A percentile compares a stretch with the other conserved stretches of the same genome.
These are phyloP conservation scores for Typhlomys cinereus DNA, from an alignment of 2,113 vertebrate genomes.

Conservation along the genomic window DNA sequence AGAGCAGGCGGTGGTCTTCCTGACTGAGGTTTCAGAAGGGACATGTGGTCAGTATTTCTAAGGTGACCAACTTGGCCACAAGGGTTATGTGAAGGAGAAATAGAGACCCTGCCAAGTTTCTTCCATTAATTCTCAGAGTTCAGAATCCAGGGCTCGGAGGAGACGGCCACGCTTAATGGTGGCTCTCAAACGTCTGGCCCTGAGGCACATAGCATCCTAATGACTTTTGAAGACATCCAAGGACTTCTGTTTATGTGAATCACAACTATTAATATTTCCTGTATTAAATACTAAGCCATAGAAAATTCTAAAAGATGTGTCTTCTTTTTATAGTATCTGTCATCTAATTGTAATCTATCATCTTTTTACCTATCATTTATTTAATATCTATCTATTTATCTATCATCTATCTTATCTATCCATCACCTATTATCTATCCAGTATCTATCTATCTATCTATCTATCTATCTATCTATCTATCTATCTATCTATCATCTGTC, in stretches of 20 bases:
- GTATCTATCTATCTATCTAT: too few relatives aligned
- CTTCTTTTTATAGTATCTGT: too few relatives aligned
- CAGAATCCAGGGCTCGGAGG: background rate
- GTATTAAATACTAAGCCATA: background rate
- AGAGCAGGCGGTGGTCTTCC: slow-evolving; percentile 6
- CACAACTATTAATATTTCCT: background rate
- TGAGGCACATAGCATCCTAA: background rate
- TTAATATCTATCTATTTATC: too few relatives aligned
- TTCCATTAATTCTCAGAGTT: background rate
- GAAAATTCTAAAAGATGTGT: background rate
- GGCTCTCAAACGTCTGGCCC: background rate
- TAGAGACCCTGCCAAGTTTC: background rate
- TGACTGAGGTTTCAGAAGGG: background rate
- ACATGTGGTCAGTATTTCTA: background rate
- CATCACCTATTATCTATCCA: too few relatives aligned
- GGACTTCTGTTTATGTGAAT: background rate
- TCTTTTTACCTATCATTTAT: too few relatives aligned
- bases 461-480: too few relatives aligned
- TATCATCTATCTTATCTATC: too few relatives aligned
- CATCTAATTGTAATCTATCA: too few relatives aligned
- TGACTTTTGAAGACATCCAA: background rate
- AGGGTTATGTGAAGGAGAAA: background rate
- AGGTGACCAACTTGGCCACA: background rate
- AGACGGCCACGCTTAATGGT: fast-evolving
- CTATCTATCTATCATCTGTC: too few relatives aligned